Conservation (phyloP, 2,113 vertebrate species). For the Myotis yumanensis region DNA sequence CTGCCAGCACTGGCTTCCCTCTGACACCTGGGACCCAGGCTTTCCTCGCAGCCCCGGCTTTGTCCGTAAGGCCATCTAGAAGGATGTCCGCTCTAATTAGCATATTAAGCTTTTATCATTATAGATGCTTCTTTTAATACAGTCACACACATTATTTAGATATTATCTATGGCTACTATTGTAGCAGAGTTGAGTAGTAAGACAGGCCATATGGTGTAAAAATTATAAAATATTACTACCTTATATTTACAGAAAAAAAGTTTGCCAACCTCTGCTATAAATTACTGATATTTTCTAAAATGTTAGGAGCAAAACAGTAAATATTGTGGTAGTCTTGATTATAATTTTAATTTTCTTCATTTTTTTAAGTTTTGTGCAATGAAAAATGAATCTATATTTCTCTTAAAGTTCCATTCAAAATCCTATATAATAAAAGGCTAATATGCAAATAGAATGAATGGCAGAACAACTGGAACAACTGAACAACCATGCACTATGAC, state of each 20-base stretch:
- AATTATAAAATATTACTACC: neutral
- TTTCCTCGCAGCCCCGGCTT: no score
- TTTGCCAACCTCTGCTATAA: neutral
- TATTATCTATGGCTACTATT: neutral
- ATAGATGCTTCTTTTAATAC: neutral
- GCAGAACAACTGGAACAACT: no score
- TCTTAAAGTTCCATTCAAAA: neutral
- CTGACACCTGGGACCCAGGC: no score
- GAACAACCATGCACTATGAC: no score
- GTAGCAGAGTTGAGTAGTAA: neutral
- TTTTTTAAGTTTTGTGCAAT: neutral
- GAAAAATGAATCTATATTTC: neutral
- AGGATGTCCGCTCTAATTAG: no score
- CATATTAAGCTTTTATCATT: no score
- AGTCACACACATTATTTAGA: neutral
- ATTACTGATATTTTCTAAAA: neutral
- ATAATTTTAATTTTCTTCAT: neutral
- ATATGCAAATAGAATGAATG: no score
- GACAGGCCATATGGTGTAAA: neutral
- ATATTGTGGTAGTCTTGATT: neutral
- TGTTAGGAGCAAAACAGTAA: neutral
- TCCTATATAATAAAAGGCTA: no score
- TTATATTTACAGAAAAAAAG: neutral
- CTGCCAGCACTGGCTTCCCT: no score
- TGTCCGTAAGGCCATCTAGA: no score